Evolutionary conservation across 2,113 vertebrate species (phyloP).

Genomic region (Myanophis thanlyinensis): DNA sequence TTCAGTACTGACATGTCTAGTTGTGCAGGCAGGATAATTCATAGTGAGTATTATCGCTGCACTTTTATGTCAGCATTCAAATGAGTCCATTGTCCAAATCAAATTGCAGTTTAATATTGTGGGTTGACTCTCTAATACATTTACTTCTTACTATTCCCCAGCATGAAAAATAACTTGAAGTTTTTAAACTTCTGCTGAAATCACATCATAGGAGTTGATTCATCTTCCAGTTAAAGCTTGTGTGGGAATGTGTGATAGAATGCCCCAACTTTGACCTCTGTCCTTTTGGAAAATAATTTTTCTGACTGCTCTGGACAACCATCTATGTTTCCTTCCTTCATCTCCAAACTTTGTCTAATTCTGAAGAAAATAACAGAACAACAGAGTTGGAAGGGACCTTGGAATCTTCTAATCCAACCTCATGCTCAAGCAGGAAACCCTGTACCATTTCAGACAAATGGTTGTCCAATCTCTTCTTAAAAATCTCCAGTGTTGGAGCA

Average conservation of each 20-base stretch:
- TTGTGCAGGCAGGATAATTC: background rate
- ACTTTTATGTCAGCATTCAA: slow-evolving; percentile 16
- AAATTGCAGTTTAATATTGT: background rate
- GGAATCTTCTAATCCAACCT: background rate
- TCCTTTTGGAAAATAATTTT: background rate
- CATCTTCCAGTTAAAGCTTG: background rate
- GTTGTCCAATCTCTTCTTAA: background rate
- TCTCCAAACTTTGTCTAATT: background rate
- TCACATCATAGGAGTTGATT: background rate
- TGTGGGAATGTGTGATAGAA: background rate
- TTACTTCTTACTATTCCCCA: background rate
- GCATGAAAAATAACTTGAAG: slow-evolving; percentile 15
- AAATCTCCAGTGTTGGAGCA: background rate
- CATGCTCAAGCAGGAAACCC: background rate
- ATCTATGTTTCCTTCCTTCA: background rate
- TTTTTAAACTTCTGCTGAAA: slow-evolving; percentile 1
- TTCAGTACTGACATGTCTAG: slow-evolving; percentile 14
- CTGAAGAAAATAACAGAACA: background rate
- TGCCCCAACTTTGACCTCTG: background rate
- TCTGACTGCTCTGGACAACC: background rate
- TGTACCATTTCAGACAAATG: background rate
- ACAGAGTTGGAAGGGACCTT: background rate
- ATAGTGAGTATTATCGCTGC: background rate
- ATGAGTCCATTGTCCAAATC: background rate
- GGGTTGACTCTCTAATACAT: background rate